These are phyloP conservation scores for Bemisia tabaci DNA, from an alignment of 1,140 invertebrate genomes.

Conservation along the genomic window DNA sequence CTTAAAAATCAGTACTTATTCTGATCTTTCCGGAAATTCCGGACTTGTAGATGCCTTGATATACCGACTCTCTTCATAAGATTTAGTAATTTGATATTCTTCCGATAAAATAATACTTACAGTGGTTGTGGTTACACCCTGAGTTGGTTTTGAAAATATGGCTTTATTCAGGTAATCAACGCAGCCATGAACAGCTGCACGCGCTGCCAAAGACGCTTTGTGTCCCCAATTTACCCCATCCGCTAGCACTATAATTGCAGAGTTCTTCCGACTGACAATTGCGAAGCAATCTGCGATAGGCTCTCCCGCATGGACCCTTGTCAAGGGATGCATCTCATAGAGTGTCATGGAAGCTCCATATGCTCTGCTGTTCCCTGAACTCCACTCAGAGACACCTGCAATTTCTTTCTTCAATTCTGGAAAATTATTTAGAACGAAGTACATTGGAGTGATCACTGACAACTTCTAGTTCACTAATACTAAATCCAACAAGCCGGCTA, in stretches of 20 bases:
- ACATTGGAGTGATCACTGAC: too few relatives aligned
- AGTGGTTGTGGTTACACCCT: constrained; percentile 21
- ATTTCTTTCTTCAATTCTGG: constrained; percentile 7
- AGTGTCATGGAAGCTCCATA: constrained; percentile 41
- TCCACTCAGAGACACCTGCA: constrained; percentile 55
- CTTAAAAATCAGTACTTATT: too few relatives aligned
- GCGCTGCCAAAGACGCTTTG: constrained; percentile 72
- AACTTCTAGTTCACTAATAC: constrained; percentile 12
- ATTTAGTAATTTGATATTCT: too few relatives aligned
- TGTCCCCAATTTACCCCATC: constrained; percentile 93
- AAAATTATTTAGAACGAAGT: too few relatives aligned
- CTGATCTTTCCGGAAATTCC: too few relatives aligned
- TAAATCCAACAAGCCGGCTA: constrained; percentile 7
- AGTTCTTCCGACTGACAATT: constrained; percentile 62
- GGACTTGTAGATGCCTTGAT: too few relatives aligned
- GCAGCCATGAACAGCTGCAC: constrained; percentile 75
- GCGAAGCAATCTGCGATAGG: constrained; percentile 86
- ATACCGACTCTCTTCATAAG: too few relatives aligned
- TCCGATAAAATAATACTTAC: too few relatives aligned
- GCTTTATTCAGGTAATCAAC: constrained; percentile 72
- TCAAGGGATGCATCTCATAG: constrained; percentile 47
- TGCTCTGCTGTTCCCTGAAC: constrained; percentile 43
- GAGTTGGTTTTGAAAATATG: constrained; percentile 40
- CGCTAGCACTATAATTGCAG: constrained; percentile 66
- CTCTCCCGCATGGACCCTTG: constrained; percentile 59